A percentile compares a stretch with the other conserved stretches of the same genome.
Conservation (phyloP, 2,113 vertebrate genomes). For the Lepidothrix coronata region DNA sequence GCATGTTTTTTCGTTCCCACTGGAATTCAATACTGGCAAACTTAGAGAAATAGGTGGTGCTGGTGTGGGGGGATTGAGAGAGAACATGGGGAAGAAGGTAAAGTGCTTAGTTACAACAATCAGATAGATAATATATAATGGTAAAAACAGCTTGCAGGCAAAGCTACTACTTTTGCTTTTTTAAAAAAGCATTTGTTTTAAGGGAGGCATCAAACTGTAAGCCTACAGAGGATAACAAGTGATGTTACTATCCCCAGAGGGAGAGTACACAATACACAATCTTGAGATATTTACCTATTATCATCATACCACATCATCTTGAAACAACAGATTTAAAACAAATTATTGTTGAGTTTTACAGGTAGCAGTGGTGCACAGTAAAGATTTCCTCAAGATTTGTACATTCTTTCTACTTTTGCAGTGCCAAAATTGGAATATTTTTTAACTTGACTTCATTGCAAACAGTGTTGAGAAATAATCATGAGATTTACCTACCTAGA, state of each 20-base stretch:
- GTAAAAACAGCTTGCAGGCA: background rate
- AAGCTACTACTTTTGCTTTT: background rate
- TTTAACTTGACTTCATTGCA: background rate
- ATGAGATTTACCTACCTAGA: constrained; percentile 4
- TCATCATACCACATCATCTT: background rate
- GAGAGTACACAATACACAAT: background rate
- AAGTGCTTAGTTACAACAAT: background rate
- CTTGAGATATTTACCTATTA: background rate
- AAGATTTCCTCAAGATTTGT: background rate
- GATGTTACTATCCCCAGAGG: background rate
- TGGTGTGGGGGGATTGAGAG: background rate
- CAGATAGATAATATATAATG: background rate
- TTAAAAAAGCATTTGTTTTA: background rate
- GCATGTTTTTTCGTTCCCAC: background rate
- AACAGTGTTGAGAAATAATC: background rate
- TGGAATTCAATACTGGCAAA: background rate
- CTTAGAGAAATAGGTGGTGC: background rate
- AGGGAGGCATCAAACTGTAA: background rate
- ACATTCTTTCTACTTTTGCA: background rate
- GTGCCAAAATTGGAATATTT: background rate
- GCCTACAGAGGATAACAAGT: background rate
- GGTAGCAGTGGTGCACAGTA: background rate
- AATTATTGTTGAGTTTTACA: background rate
- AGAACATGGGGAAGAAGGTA: background rate
- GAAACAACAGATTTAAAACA: background rate